These are phyloP conservation scores for Prunella fulvescens DNA, from an alignment of 2,113 vertebrate genomes.

Conservation along the genomic window DNA sequence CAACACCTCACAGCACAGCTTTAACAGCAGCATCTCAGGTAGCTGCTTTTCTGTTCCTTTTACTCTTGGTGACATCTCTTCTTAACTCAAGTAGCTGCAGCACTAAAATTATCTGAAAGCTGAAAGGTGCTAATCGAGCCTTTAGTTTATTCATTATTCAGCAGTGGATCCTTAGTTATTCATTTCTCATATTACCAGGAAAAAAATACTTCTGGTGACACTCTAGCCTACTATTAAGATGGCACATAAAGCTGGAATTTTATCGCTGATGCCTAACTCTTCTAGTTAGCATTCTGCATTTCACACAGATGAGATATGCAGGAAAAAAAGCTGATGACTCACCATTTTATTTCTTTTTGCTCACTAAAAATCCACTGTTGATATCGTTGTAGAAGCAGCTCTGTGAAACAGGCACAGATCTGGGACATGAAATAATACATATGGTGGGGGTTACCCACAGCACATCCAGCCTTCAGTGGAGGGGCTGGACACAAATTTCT, in stretches of 20 bases:
- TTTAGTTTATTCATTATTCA: conserved; percentile 55
- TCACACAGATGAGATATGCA: background rate
- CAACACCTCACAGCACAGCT: background rate
- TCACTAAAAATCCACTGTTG: background rate
- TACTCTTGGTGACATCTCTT: conserved; percentile 7
- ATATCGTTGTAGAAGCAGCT: background rate
- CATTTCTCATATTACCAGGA: conserved; percentile 9
- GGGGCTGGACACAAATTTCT: background rate
- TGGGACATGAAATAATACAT: background rate
- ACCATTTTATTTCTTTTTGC: background rate
- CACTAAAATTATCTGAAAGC: conserved; percentile 44
- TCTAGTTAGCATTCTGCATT: background rate
- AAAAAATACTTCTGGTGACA: conserved; percentile 13
- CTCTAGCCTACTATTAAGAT: conserved; percentile 27
- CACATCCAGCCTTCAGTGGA: background rate
- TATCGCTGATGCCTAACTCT: background rate
- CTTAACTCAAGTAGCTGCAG: conserved; percentile 13
- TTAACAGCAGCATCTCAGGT: background rate
- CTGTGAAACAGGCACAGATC: background rate
- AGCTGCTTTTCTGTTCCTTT: conserved; percentile 15
- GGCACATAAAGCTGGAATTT: background rate
- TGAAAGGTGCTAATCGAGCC: conserved; percentile 51
- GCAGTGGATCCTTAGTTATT: conserved; percentile 34
- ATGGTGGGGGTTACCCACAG: background rate
- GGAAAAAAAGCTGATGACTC: background rate